phyloP scores from a whole-genome alignment of 2,797 vertebrate genomes.

The Falco naumanni region DNA sequence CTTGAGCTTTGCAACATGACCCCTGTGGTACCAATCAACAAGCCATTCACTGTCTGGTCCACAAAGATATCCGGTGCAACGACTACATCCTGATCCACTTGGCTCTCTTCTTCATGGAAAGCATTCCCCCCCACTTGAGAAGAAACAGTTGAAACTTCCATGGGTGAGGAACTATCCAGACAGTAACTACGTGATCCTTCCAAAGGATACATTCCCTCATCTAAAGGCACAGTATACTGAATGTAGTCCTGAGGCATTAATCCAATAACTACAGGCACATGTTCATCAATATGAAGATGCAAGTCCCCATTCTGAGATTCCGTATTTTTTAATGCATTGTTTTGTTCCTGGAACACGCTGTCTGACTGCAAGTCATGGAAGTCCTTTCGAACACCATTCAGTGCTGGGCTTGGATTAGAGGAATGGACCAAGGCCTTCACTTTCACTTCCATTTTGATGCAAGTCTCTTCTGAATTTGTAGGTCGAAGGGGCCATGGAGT shows the following conservation, averaged over 20 bases:
- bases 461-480: constrained; percentile 91
- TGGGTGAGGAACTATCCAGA: constrained; percentile 91
- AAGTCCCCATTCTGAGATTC: constrained; percentile 88
- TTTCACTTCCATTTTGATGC: constrained; percentile 95
- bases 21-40: constrained; percentile 87
- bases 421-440: constrained; percentile 97
- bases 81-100: constrained; percentile 84
- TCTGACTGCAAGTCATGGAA: constrained; percentile 92
- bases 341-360: constrained; percentile 87
- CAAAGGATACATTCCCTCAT: constrained; percentile 94
- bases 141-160: constrained; percentile 88
- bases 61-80: constrained; percentile 90
- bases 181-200: constrained; percentile 92
- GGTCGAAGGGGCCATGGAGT: constrained; percentile 95
- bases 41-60: constrained; percentile 87
- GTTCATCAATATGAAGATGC: constrained; percentile 92
- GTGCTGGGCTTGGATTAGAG: constrained; percentile 88
- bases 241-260: constrained; percentile 98
- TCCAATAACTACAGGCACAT: constrained; percentile 97
- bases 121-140: constrained; percentile 81
- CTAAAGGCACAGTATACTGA: constrained; percentile 99
- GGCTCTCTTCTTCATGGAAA: constrained; percentile 85
- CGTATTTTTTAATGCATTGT: constrained; percentile 83
- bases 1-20: constrained; percentile 90
- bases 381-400: constrained; percentile 93